Evolutionary conservation across 2,797 vertebrate genomes (phyloP).

Genomic region (Australoheros facetus): DNA sequence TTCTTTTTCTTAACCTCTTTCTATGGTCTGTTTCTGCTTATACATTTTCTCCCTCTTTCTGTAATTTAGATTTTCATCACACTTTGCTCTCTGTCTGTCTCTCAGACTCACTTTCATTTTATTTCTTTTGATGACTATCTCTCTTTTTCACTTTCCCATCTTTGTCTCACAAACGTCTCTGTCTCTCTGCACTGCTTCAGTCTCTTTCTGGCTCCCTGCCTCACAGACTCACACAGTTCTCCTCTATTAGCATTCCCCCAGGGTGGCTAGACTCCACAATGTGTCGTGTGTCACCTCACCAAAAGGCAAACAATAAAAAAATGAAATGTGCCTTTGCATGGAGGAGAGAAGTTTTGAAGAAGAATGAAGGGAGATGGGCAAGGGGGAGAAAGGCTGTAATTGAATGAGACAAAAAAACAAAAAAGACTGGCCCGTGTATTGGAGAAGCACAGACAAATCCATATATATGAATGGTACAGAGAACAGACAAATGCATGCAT

Average conservation of each 20-base stretch:
- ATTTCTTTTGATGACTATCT: slow-evolving; percentile 63
- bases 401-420: slow-evolving; percentile 20
- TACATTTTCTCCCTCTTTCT: slow-evolving; percentile 30
- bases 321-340: slow-evolving; percentile 28
- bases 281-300: slow-evolving; percentile 64
- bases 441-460: slow-evolving; percentile 36
- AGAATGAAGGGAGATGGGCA: slow-evolving; percentile 21
- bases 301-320: slow-evolving; percentile 65
- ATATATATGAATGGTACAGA: slow-evolving; percentile 29
- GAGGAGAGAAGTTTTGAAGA: slow-evolving; percentile 8
- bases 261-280: slow-evolving; percentile 54
- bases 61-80: slow-evolving; percentile 60
- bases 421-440: slow-evolving; percentile 25
- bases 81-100: slow-evolving; percentile 32
- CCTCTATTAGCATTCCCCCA: slow-evolving; percentile 67
- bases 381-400: background rate
- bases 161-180: slow-evolving; percentile 40
- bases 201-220: slow-evolving; percentile 24
- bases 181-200: slow-evolving; percentile 24
- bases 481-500: slow-evolving; percentile 28
- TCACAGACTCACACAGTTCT: slow-evolving; percentile 42
- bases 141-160: slow-evolving; percentile 42
- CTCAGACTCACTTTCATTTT: slow-evolving; percentile 56
- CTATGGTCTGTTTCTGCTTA: background rate
- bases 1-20: slow-evolving; percentile 4